A percentile compares a stretch with the other conserved stretches of the same genome.
Conservation (phyloP, 1,140 invertebrate genomes). For the Drosophila repleta region DNA sequence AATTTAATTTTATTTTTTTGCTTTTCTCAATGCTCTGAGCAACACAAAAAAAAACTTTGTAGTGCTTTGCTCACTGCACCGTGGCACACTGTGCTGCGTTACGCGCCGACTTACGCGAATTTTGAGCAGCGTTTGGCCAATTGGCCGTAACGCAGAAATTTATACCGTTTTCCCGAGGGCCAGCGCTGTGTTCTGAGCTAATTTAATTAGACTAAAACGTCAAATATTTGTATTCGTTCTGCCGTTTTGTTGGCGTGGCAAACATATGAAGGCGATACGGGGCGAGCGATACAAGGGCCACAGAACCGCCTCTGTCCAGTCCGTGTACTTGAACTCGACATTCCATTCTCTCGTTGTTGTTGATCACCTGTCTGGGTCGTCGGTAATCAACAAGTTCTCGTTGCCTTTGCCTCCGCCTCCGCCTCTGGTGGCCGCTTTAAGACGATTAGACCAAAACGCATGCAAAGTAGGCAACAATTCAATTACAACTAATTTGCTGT, state of each 20-base stretch:
- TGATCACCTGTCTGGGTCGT: conserved; percentile 38
- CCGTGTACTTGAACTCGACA: conserved; percentile 20
- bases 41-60: neutral
- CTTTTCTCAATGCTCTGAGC: neutral
- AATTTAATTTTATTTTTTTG: neutral
- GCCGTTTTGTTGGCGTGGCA: conserved; percentile 20
- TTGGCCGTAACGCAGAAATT: conserved; percentile 57
- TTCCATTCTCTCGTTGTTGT: conserved; percentile 3
- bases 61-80: conserved; percentile 19
- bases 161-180: conserved; percentile 75
- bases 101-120: conserved; percentile 49
- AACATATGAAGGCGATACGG: conserved; percentile 16
- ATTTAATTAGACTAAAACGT: conserved; percentile 83
- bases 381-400: conserved; percentile 65
- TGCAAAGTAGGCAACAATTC: conserved; percentile 62
- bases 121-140: conserved; percentile 39
- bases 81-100: conserved; percentile 27
- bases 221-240: conserved; percentile 74
- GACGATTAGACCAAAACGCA: conserved; percentile 64
- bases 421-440: conserved; percentile 36
- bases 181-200: conserved; percentile 55
- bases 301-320: conserved; percentile 9
- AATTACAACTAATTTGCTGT: conserved; percentile 78
- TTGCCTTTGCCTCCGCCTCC: conserved; percentile 11
- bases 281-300: neutral